phyloP scores from a whole-genome alignment of 2,113 vertebrate genomes.

The Mohoua ochrocephala region DNA sequence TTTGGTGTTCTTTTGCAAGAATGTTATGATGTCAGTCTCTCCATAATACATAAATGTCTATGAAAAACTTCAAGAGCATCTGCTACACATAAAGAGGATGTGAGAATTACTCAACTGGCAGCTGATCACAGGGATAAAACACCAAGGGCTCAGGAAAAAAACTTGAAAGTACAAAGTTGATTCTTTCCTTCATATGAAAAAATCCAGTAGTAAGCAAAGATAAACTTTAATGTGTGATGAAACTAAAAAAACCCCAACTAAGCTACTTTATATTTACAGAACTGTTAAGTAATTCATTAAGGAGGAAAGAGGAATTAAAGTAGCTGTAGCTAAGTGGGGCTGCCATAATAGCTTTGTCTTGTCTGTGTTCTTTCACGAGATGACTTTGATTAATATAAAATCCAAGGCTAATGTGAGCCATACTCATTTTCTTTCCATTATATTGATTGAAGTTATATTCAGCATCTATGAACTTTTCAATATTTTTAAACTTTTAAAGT shows the following conservation, averaged over 20 bases:
- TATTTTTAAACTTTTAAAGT: not conserved
- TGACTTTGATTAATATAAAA: not conserved
- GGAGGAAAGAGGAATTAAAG: not conserved
- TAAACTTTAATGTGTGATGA: not conserved
- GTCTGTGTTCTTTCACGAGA: not conserved
- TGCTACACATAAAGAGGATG: not conserved
- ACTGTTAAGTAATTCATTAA: not conserved
- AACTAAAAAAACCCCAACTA: not conserved
- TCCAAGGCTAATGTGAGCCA: not conserved
- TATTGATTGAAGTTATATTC: not conserved
- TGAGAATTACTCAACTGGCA: constrained; percentile 16
- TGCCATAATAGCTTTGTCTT: not conserved
- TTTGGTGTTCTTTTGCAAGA: not conserved
- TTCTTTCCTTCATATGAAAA: not conserved
- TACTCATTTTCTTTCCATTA: not conserved
- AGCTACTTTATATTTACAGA: not conserved
- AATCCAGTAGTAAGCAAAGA: not conserved
- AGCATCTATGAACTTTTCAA: not conserved
- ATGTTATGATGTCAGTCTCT: not conserved
- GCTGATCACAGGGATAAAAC: not conserved
- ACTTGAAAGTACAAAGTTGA: not conserved
- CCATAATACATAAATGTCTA: not conserved
- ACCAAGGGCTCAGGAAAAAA: not conserved
- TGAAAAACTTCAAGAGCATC: not conserved
- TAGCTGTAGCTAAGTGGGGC: not conserved